Evolutionary conservation across 2,113 vertebrate species (phyloP), one percentile per base, ranked within the genome.

Genomic region (Podarcis muralis): DNA sequence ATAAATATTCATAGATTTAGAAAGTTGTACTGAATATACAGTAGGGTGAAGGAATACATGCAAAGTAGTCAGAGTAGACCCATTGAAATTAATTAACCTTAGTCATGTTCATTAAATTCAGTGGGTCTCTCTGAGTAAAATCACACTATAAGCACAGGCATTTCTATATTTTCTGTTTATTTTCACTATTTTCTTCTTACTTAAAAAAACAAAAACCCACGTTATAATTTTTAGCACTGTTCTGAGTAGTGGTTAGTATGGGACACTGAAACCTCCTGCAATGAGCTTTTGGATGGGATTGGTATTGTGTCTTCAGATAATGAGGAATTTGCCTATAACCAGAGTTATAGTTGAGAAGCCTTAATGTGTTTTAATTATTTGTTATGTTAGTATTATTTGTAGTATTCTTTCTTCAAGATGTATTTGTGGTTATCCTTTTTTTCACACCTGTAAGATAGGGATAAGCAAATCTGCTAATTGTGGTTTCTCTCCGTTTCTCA

Each of bases 11-110:
- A 30, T 83, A 48, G 3, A 53, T 77, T n/a, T 53, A 88, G 27
- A 77, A 88, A 77, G n/a, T 66, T 40, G n/a, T 66, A 83, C 12
- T 83, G 40, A 48, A 68, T 53, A 88, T 57, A 53, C 37, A 88
- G 25, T 30, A 66, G 9, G 77, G 6, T 76, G 9, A 53, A 53
- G 48, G 11, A 53, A 53, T n/a, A n/a, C 30, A 25, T 78, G 43
- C 9, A 78, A 16, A 71, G 27, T 71, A 84, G 16, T 22, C n/a
- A 53, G 48, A 53, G 48, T 11, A 53, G 48, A 53, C 48, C 48
- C 9, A 53, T 2, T 53, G 48, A 53, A 53, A 53, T 53, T 53
- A 48, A 53, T 53, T 12, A 53, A 53, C 48, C 48, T 12, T 12
- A 11, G 48, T 48, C 43, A 48, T 48, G 43, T 48, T 48, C 43